Percentiles rank a stretch among this genome's conserved stretches.
These are phyloP conservation scores for Rhinichthys osculus DNA, from an alignment of 2,797 vertebrate genomes.

Conservation along the genomic window DNA sequence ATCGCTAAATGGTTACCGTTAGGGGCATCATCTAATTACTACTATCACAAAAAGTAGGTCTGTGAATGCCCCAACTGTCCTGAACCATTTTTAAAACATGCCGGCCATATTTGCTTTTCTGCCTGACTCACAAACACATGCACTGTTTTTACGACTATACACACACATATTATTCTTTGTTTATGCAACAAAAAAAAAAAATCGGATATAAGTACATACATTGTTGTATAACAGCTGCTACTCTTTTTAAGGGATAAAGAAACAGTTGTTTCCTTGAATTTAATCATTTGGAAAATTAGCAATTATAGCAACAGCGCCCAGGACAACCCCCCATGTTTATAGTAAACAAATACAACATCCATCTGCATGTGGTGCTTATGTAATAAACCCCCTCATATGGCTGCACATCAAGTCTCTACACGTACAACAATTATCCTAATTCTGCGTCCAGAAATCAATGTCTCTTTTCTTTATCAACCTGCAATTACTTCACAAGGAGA, in stretches of 20 bases:
- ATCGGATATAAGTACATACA: constrained; percentile 17
- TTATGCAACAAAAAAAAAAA: not conserved
- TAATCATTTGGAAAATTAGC: constrained; percentile 39
- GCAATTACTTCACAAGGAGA: constrained; percentile 32
- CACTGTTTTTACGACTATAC: not conserved
- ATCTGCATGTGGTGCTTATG: constrained; percentile 41
- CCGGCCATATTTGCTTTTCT: not conserved
- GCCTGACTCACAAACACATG: not conserved
- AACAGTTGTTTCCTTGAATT: constrained; percentile 10
- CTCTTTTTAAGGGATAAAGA: constrained; percentile 15
- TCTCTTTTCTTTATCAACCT: constrained; percentile 43
- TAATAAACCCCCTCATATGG: constrained; percentile 19
- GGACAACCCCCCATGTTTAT: constrained; percentile 27
- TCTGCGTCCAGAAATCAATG: constrained; percentile 31
- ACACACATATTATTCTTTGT: not conserved
- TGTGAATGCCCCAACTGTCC: not conserved
- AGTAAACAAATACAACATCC: constrained; percentile 31
- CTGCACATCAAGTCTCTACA: constrained; percentile 8
- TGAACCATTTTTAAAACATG: not conserved
- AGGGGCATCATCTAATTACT: not conserved
- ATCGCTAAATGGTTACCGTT: not conserved
- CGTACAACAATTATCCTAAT: constrained; percentile 41
- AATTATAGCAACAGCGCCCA: constrained; percentile 21
- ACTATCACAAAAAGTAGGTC: not conserved
- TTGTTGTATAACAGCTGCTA: not conserved